Conservation (phyloP, 1,140 invertebrate genomes). For the Ptiloglossa arizonensis region DNA sequence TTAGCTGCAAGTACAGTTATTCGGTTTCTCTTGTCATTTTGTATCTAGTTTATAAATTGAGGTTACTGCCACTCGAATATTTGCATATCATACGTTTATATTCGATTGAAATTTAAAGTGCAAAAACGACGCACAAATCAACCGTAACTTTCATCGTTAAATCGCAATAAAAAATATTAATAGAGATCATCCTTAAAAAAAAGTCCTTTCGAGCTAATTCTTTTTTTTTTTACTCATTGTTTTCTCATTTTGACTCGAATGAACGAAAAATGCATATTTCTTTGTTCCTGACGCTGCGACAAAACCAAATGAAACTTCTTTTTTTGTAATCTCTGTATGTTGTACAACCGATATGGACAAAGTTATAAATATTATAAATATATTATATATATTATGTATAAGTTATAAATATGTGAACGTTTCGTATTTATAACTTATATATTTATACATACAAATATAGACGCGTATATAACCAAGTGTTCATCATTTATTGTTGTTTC, state of each 20-base stretch:
- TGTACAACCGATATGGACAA: constrained; percentile 55
- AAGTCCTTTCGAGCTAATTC: too few relatives aligned
- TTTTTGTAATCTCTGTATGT: constrained; percentile 48
- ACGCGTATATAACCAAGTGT: constrained; percentile 53
- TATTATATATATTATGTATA: constrained; percentile 52
- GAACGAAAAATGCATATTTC: neutral
- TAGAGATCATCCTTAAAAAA: neutral
- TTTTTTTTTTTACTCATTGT: neutral
- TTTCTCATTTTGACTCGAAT: neutral
- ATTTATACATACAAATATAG: constrained; percentile 68
- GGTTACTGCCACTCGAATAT: neutral
- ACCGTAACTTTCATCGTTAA: too few relatives aligned
- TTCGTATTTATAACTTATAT: constrained; percentile 68
- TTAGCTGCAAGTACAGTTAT: too few relatives aligned
- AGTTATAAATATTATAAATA: constrained; percentile 55
- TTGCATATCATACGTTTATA: too few relatives aligned
- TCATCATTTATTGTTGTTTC: constrained; percentile 1
- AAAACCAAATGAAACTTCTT: constrained; percentile 38
- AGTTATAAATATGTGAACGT: constrained; percentile 58
- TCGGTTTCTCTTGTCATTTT: too few relatives aligned
- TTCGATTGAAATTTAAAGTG: neutral
- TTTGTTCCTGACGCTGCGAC: constrained; percentile 41
- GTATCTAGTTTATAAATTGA: too few relatives aligned
- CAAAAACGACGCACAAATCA: neutral
- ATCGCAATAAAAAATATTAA: constrained; percentile 24